These are phyloP conservation scores for Cyprinella venusta DNA, from an alignment of 2,797 vertebrate genomes.

Conservation along the genomic window DNA sequence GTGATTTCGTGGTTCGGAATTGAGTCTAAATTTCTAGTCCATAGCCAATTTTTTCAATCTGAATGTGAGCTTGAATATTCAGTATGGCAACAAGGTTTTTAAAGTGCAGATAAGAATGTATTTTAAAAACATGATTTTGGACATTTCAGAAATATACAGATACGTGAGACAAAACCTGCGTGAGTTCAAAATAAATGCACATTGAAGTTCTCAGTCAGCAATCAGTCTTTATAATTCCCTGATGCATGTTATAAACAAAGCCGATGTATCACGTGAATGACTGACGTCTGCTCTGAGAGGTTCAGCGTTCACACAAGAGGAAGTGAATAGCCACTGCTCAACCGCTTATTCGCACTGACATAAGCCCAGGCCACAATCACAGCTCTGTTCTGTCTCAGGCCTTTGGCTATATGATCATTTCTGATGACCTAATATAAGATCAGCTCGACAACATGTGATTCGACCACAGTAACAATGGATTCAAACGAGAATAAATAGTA, in stretches of 20 bases:
- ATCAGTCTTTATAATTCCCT: constrained; percentile 5
- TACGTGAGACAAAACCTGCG: background rate
- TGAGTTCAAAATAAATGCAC: constrained; percentile 2
- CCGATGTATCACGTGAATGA: background rate
- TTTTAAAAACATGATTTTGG: constrained; percentile 15
- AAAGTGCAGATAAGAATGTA: background rate
- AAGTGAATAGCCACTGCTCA: background rate
- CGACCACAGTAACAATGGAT: constrained; percentile 1
- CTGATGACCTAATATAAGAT: background rate
- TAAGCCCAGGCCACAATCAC: background rate
- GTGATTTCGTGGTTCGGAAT: background rate
- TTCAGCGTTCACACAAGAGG: background rate
- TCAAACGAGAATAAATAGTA: constrained; percentile 12
- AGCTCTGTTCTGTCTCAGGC: background rate
- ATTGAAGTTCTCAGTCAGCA: background rate
- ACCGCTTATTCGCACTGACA: constrained; percentile 17
- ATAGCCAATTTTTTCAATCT: background rate
- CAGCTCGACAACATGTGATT: background rate
- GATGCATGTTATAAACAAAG: constrained; percentile 5
- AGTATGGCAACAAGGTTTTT: background rate
- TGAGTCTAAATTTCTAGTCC: background rate
- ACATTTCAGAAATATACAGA: constrained; percentile 15
- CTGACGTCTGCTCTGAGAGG: background rate
- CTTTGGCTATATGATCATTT: background rate
- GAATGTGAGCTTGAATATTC: too few species aligned